Evolutionary conservation across 92 coral and sea anemone genomes (phyloP).

Genomic region (Zoanthus gigantus): DNA sequence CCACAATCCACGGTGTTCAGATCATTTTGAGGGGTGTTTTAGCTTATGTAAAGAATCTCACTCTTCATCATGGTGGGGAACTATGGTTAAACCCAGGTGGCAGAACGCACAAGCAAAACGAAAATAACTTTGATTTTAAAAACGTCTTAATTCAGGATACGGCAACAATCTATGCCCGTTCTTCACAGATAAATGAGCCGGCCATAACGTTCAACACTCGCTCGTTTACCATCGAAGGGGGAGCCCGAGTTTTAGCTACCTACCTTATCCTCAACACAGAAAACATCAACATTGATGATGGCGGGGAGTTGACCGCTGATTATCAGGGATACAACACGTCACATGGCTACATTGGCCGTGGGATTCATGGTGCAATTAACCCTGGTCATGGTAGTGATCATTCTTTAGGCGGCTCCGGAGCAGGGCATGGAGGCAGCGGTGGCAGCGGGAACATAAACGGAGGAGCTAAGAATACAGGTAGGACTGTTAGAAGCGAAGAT

Average conservation of each 20-base stretch:
- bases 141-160: constrained; percentile 75
- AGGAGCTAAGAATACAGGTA: constrained; percentile 65
- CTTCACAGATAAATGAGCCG: constrained; percentile 73
- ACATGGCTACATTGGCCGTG: constrained; percentile 66
- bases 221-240: constrained; percentile 75
- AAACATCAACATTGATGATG: constrained; percentile 81
- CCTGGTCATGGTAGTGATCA: constrained; percentile 70
- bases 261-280: constrained; percentile 62
- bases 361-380: constrained; percentile 68
- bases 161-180: constrained; percentile 63
- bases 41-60: constrained; percentile 64
- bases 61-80: constrained; percentile 70
- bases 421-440: constrained; percentile 85
- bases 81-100: constrained; percentile 80
- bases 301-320: constrained; percentile 68
- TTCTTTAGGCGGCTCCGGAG: constrained; percentile 72
- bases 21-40: constrained; percentile 75
- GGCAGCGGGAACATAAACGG: constrained; percentile 67
- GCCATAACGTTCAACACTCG: constrained; percentile 67
- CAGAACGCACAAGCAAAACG: constrained; percentile 53
- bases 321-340: constrained; percentile 70
- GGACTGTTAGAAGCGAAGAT: too few relatives aligned
- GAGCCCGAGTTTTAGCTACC: constrained; percentile 66
- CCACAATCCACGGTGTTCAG: constrained; percentile 74
- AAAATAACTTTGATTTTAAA: constrained; percentile 66